Base-by-base conservation (phyloP, 2,888 invertebrate genomes). In the Archips xylosteana region DNA sequence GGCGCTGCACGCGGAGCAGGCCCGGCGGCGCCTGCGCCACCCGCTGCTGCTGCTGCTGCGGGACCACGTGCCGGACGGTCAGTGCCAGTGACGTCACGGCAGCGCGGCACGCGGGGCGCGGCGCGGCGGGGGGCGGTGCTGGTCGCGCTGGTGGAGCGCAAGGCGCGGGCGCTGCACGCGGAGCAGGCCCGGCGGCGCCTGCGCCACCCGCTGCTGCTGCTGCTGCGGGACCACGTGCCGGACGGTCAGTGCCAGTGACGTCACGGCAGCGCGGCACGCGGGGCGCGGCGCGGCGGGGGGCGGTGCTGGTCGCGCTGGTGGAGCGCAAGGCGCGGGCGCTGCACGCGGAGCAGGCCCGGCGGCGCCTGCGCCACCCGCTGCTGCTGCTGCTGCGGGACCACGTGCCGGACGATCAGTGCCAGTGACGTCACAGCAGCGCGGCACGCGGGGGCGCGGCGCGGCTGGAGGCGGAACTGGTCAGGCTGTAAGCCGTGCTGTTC, bases 1-100 rank as follows among this genome's bases (percentile, higher is more conserved):
- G 2, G n/a, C 5, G 49, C 49, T 49, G n/a, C 10, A 94, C 95
- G 96, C 87, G 92, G 96, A 90, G 92, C 96, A 84, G 89, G 95
- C 90, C 92, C 95, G 86, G 89, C 93, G 81, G 80, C 89, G 79
- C 80, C 89, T 85, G 81, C 88, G 84, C n/a, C 92, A 89, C 75
- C 94, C 89, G 78, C 86, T 92, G 80, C 83, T 90, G 78, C 85
- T 93, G 81, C 78, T 95, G 79, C 88, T 90, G 81, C 88, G 93
- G 79, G 87, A 92, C 84, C 88, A 92, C 81, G 83, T 90, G 78
- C 92, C 89, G 75, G 95, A 92, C 83, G 94, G 94, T 93, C 3
- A 79, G 84, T 77, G 47, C 13, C n/a, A 54, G 23, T 23, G 51
- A 23, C 9, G 9, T n/a, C 51, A 23, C 51, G 9, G n/a, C n/a